phyloP scores from a whole-genome alignment of 2,888 invertebrate species.

The Beris morrisii region DNA sequence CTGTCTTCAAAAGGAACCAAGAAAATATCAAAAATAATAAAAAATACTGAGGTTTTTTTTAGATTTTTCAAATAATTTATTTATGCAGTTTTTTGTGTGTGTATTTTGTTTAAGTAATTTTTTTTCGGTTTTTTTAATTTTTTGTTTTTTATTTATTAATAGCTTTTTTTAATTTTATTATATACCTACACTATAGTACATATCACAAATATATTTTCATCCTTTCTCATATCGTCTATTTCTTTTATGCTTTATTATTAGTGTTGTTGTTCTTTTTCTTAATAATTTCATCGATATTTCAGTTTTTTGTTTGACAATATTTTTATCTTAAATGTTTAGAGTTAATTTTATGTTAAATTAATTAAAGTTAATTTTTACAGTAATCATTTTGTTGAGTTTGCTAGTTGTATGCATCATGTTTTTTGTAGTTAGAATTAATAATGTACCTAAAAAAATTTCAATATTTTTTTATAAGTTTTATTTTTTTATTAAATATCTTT shows the following conservation, averaged over 20 bases:
- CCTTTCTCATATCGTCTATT: conserved; percentile 1
- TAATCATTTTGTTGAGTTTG: too few relatives aligned
- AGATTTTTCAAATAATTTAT: conserved; percentile 39
- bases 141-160: conserved; percentile 33
- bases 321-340: conserved; percentile 2
- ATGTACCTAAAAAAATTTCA: neutral
- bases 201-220: conserved; percentile 40
- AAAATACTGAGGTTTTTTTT: neutral
- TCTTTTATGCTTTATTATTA: conserved; percentile 13
- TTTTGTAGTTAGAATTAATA: neutral
- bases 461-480: neutral
- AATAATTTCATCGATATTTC: neutral
- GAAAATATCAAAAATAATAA: conserved; percentile 4
- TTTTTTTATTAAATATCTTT: neutral
- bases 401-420: too few relatives aligned
- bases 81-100: conserved; percentile 38
- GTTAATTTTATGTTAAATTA: neutral
- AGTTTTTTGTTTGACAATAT: conserved; percentile 3
- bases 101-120: conserved; percentile 31
- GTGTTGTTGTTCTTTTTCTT: neutral
- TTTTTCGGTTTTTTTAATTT: conserved; percentile 23
- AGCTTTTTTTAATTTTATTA: conserved; percentile 31
- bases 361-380: too few relatives aligned
- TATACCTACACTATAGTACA: conserved; percentile 40
- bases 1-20: too few relatives aligned